These are phyloP conservation scores for Anguilla anguilla DNA, from an alignment of 2,797 vertebrate species.

Conservation along the genomic window DNA sequence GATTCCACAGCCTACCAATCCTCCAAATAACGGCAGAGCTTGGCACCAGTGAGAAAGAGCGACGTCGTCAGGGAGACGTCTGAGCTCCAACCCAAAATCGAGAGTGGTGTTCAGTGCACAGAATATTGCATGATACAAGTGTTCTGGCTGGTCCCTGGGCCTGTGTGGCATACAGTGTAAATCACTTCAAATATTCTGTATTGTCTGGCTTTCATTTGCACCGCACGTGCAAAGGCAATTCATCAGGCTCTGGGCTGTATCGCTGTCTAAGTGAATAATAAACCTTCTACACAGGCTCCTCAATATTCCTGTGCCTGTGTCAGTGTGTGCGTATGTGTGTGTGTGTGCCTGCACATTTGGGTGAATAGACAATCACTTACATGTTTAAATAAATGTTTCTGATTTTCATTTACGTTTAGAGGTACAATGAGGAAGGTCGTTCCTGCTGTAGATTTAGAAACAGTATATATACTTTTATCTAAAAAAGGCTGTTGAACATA, in stretches of 20 bases:
- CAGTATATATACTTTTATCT: background rate
- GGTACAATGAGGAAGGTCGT: background rate
- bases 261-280: background rate
- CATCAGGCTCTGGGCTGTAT: background rate
- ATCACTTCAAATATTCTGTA: background rate
- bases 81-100: background rate
- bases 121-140: background rate
- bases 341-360: background rate
- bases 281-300: background rate
- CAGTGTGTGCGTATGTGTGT: background rate
- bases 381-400: background rate
- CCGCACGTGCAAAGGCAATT: background rate
- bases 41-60: background rate
- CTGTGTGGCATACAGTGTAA: background rate
- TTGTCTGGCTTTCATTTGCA: background rate
- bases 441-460: too few relatives aligned
- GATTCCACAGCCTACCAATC: background rate
- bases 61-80: background rate
- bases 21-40: background rate
- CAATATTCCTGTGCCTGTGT: background rate
- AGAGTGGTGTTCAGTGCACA: background rate
- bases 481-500: background rate
- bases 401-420: background rate
- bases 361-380: background rate
- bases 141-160: background rate